Evolutionary conservation across 2,113 vertebrate genomes (phyloP), one percentile per base, ranked within the genome.

Genomic region (Nycticorax nycticorax): DNA sequence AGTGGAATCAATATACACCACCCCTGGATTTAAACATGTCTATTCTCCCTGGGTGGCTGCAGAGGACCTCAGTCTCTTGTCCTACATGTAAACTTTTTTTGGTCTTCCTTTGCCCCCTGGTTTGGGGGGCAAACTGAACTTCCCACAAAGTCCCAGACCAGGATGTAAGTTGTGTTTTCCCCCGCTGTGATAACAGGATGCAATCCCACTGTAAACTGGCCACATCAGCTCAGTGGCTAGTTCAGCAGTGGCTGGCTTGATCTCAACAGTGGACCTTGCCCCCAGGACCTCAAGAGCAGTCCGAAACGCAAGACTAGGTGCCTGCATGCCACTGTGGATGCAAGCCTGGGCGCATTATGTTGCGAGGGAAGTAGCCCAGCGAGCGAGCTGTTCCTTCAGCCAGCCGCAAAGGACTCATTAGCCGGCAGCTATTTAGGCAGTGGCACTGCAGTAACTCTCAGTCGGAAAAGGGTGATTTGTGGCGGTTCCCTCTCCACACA

Each of bases 381-480:
- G 23, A 86, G 69, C 0, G 6, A 89, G 43, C 52, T 89, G 50
- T 47, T 92, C 69, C 39, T 22, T 47, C 68, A 83, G 50, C 57
- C 67, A 89, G 50, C 50, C 43, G 3, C 89, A 89, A 63, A 92
- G 91, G 59, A 82, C 88, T 95, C 85, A 89, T 88, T 94, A 97
- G 80, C 96, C 93, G 91, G 85, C 56, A 96, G 93, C 93, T 95
- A 82, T 97, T 97, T 88, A 85, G 77, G 94, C 24, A 81, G 80
- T 59, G 95, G 69, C 77, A 88, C 64, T 76, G 93, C 93, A 97
- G 93, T 78, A 93, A n/a, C 77, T 94, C 88, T 94, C 81, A 37
- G 79, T 85, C 0, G 3, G 93, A 95, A 97, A 91, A 95, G 88
- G 92, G 92, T 97, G 97, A 97, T 97, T 93, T 95, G 96, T 93